Base-by-base conservation (phyloP, 2,797 vertebrate species). In the Bucorvus abyssinicus region DNA sequence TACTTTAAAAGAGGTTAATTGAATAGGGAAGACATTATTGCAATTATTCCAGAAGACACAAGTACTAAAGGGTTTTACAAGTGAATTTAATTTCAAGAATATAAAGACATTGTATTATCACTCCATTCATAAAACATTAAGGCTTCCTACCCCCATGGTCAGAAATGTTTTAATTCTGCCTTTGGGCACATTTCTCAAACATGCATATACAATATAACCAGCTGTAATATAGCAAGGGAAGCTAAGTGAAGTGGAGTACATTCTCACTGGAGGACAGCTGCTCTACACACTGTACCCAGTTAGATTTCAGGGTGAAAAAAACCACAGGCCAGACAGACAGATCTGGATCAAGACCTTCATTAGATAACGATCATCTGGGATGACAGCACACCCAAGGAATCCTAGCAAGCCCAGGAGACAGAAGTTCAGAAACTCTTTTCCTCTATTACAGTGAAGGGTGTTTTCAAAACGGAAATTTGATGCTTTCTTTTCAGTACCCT, bases 1-100 rank as follows among this genome's bases (percentile, higher is more conserved):
- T 77, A 70, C 23, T 95, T 94, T 65, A 91, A 83, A 94, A 91
- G 26, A 82, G 67, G 36, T 95, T 94, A 95, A 94, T 83, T 87
- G 74, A 90, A 83, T 52, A 84, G 6, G 14, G 34, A 93, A 90
- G 38, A 57, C 57, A 78, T 88, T 67, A 86, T 90, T 60, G 49
- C 60, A 84, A 90, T 94, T 94, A 80, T 90, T 95, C 47, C 45
- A 85, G 63, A 93, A 50, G 34, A 86, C 50, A 74, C 23, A 23
- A 77, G 11, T 53, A 61, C 64, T 83, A 55, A 70, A 83, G 27
- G 9, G 7, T 55, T 80, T 87, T 94, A 74, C 20, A 49, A 85
- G 10, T 29, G 9, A 87, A 75, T 87, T 88, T 90, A 40, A 81
- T 68, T 86, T 89, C 56, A 90, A 32, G 44, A 63, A 52, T 70